These are phyloP conservation scores for Clarias fuscus DNA, from an alignment of 2,797 vertebrate genomes.

Conservation along the genomic window DNA sequence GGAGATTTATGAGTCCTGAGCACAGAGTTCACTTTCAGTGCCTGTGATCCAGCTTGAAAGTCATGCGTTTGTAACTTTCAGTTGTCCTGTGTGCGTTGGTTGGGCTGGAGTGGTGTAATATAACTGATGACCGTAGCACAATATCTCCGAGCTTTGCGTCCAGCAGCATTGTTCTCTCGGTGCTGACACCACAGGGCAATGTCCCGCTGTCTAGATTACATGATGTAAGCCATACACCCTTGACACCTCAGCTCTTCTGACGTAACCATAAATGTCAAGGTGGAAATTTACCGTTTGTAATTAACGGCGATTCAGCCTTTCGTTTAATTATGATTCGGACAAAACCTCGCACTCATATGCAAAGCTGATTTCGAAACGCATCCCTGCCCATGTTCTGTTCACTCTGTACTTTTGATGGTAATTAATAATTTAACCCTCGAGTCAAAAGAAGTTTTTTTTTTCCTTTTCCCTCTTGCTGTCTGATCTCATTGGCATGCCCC, in stretches of 20 bases:
- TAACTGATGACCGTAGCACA: constrained; percentile 65
- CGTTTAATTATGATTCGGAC: constrained; percentile 43
- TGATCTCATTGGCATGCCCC: constrained; percentile 64
- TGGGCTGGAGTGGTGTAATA: constrained; percentile 51
- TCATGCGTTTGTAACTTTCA: constrained; percentile 57
- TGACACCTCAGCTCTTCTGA: constrained; percentile 18
- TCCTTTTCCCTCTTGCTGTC: constrained; percentile 18
- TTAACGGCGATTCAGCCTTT: constrained; percentile 22
- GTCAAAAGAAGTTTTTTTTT: constrained; percentile 61
- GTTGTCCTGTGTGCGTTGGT: constrained; percentile 55
- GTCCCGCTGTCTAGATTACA: constrained; percentile 58
- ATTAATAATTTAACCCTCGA: constrained; percentile 74
- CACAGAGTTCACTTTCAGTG: constrained; percentile 52
- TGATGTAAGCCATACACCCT: constrained; percentile 35
- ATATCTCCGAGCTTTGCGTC: constrained; percentile 58
- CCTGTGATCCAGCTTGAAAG: constrained; percentile 52
- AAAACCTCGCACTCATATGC: constrained; percentile 31
- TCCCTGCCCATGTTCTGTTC: constrained; percentile 53
- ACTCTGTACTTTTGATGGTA: constrained; percentile 64
- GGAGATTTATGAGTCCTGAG: constrained; percentile 57
- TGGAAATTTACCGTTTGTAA: constrained; percentile 17
- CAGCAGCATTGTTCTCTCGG: constrained; percentile 53
- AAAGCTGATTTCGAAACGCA: constrained; percentile 34
- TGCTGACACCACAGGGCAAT: constrained; percentile 65
- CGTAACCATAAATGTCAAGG: constrained; percentile 16